These are phyloP conservation scores for Pontoporia blainvillei DNA, from an alignment of 2,113 vertebrate genomes.

Conservation along the genomic window DNA sequence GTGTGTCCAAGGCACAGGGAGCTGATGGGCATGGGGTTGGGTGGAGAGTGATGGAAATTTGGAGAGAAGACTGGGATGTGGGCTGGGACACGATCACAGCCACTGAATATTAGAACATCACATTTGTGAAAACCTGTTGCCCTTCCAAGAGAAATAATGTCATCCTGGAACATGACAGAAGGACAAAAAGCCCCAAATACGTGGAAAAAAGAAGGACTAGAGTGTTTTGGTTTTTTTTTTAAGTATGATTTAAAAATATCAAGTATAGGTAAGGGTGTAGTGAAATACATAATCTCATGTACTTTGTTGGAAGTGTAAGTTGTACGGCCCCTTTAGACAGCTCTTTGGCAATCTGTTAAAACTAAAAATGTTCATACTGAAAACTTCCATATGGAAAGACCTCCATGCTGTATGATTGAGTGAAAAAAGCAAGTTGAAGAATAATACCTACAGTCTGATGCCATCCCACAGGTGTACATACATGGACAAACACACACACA, in stretches of 20 bases:
- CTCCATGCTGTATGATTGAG: neutral
- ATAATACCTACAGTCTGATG: neutral
- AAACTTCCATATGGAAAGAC: neutral
- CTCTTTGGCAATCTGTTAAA: slow-evolving; percentile 17
- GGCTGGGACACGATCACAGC: neutral
- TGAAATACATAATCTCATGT: neutral
- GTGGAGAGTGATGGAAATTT: neutral
- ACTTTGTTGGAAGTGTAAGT: neutral
- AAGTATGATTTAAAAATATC: neutral
- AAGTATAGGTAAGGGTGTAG: neutral
- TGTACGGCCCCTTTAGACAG: neutral
- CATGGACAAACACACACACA: neutral
- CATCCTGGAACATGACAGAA: neutral
- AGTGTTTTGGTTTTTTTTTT: neutral
- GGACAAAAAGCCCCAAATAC: neutral
- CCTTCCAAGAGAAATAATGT: neutral
- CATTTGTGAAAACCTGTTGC: neutral
- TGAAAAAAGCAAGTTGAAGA: neutral
- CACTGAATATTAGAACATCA: neutral
- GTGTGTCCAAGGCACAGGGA: neutral
- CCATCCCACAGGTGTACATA: neutral
- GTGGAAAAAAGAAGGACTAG: neutral
- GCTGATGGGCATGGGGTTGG: fast-evolving
- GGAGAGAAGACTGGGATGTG: neutral
- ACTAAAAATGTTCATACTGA: neutral